Percentiles rank a stretch among this genome's conserved stretches.
These are phyloP conservation scores for Silurus aristotelis DNA, from an alignment of 2,797 vertebrate species.

Conservation along the genomic window DNA sequence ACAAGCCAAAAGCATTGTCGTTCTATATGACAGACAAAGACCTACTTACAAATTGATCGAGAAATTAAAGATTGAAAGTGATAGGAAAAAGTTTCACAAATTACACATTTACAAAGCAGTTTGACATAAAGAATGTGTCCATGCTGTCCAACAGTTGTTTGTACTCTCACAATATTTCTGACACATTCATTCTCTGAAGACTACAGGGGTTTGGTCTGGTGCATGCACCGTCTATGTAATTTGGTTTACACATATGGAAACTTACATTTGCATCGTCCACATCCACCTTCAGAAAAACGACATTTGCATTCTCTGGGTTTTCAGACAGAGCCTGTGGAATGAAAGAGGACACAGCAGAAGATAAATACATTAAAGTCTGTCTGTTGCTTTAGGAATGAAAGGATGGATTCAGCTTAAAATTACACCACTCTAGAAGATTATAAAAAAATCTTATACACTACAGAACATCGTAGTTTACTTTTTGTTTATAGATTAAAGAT, in stretches of 20 bases:
- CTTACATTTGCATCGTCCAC: conserved; percentile 86
- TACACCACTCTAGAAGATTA: neutral
- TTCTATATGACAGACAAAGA: neutral
- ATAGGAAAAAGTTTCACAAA: neutral
- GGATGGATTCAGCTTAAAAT: neutral
- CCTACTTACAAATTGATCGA: neutral
- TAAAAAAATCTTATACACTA: neutral
- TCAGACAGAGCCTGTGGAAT: conserved; percentile 66
- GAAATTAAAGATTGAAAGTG: neutral
- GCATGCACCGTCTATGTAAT: neutral
- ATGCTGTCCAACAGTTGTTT: neutral
- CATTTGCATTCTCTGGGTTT: conserved; percentile 60
- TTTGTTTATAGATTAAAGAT: neutral
- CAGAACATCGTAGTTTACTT: neutral
- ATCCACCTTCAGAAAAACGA: conserved; percentile 92
- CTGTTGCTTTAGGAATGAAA: neutral
- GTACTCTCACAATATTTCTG: neutral
- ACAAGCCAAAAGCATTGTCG: neutral
- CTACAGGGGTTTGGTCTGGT: neutral
- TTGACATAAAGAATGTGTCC: neutral
- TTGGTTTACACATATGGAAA: neutral
- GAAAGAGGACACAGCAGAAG: neutral
- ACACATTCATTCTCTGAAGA: neutral
- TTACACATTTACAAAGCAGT: neutral
- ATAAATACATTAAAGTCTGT: neutral